Percentiles rank a stretch among this genome's conserved stretches.
Conservation (phyloP, 2,797 vertebrate species). For the Enteromius anoplus region DNA sequence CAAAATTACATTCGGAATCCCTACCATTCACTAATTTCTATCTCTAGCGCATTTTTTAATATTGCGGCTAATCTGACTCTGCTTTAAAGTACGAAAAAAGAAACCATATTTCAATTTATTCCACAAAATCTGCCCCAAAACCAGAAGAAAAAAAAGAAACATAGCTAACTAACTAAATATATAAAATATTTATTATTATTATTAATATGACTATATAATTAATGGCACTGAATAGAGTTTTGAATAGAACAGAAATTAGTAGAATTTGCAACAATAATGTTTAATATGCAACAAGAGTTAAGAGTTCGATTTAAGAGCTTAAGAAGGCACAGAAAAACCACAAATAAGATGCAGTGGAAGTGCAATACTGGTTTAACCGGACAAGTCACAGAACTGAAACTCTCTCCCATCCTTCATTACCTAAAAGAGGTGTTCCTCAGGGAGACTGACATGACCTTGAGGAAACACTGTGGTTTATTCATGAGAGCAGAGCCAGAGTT, state of each 20-base stretch:
- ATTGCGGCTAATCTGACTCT: background rate
- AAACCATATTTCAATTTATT: background rate
- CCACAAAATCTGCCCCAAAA: background rate
- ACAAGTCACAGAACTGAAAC: slow-evolving; percentile 60
- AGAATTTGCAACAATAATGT: background rate
- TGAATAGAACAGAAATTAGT: background rate
- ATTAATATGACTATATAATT: background rate
- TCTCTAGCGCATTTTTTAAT: background rate
- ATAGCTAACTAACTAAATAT: background rate
- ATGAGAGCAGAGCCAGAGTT: slow-evolving; percentile 46
- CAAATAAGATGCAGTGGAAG: background rate
- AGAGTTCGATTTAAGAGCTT: background rate
- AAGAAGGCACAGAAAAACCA: background rate
- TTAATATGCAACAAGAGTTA: background rate
- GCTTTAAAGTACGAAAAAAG: background rate
- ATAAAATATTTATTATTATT: no score
- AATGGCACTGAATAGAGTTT: background rate
- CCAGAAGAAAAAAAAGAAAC: background rate
- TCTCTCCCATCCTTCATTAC: slow-evolving; percentile 69
- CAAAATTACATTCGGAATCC: background rate
- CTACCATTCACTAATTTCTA: background rate
- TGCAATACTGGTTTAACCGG: background rate
- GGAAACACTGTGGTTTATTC: slow-evolving; percentile 67
- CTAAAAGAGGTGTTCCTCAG: slow-evolving; percentile 67
- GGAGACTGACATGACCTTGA: slow-evolving; percentile 60